A percentile compares a stretch with the other conserved stretches of the same genome.
Conservation (phyloP, 1,140 invertebrate genomes). For the Berghia stephanieae region DNA sequence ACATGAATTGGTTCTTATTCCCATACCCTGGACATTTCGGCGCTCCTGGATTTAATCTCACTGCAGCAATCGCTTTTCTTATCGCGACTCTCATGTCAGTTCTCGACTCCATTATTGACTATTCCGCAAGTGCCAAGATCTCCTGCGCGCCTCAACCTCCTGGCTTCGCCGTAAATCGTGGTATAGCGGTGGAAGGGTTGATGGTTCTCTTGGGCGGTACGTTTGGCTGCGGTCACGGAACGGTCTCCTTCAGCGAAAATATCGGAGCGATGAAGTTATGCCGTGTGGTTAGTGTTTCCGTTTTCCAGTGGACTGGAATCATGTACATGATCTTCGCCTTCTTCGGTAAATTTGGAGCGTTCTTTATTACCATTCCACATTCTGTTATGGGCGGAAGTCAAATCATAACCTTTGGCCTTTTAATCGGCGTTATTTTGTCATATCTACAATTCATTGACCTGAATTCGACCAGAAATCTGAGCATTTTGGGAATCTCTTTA, state of each 20-base stretch:
- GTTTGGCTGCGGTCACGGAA: conserved; percentile 84
- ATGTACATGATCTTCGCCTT: conserved; percentile 76
- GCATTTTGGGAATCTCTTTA: conserved; percentile 88
- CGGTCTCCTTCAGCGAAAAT: conserved; percentile 85
- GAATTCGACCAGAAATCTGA: conserved; percentile 81
- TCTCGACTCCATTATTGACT: conserved; percentile 61
- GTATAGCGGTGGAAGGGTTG: conserved; percentile 84
- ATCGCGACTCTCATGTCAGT: conserved; percentile 54
- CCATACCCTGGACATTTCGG: conserved; percentile 59
- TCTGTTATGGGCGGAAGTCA: conserved; percentile 87
- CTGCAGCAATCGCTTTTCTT: conserved; percentile 51
- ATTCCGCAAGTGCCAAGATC: conserved; percentile 60
- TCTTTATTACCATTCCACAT: conserved; percentile 87
- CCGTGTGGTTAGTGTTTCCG: conserved; percentile 80
- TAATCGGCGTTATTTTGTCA: conserved; percentile 51
- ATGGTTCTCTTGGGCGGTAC: conserved; percentile 84
- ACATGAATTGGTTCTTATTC: conserved; percentile 49
- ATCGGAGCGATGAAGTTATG: conserved; percentile 85
- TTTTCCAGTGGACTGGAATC: conserved; percentile 81
- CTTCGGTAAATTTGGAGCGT: conserved; percentile 79
- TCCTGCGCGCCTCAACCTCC: conserved; percentile 55
- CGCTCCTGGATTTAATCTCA: conserved; percentile 40
- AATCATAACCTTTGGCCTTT: conserved; percentile 81
- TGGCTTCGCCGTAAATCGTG: conserved; percentile 65
- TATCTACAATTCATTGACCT: conserved; percentile 43